Evolutionary conservation across 2,888 invertebrate genomes (phyloP).

Genomic region (Ferrisia virgata): DNA sequence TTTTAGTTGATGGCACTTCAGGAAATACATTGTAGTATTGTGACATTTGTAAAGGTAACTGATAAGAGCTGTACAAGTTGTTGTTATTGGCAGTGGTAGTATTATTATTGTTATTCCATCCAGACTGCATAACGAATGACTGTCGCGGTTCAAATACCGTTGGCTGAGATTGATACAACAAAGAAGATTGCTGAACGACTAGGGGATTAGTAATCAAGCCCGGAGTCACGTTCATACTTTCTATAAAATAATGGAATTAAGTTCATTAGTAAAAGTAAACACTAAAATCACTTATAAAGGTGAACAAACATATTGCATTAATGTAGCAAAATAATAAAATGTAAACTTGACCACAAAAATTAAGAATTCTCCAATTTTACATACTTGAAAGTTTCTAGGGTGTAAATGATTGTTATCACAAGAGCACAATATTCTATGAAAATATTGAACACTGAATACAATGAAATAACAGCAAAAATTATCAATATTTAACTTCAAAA

Average conservation of each 20-base stretch:
- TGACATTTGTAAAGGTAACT: constrained; percentile 40
- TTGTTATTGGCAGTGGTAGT: background rate
- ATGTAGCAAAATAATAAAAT: too few species aligned
- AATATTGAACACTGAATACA: too few species aligned
- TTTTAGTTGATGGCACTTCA: constrained; percentile 34
- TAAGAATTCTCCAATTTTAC: background rate
- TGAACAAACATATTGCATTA: too few species aligned
- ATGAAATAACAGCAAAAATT: too few species aligned
- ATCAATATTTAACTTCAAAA: too few species aligned
- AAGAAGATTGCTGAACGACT: constrained; percentile 1
- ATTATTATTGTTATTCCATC: constrained; percentile 20
- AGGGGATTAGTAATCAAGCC: constrained; percentile 13
- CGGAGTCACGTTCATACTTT: constrained; percentile 36
- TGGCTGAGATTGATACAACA: background rate
- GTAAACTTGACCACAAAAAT: background rate
- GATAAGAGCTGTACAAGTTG: constrained; percentile 2
- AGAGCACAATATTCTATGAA: background rate
- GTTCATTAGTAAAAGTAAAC: background rate
- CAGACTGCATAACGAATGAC: background rate
- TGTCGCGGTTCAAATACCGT: background rate
- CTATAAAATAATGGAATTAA: background rate
- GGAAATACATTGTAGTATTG: constrained; percentile 43
- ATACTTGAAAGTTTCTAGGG: background rate
- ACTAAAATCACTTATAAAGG: background rate
- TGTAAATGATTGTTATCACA: background rate